phyloP scores from a whole-genome alignment of 2,113 vertebrate species.

The Phycodurus eques region DNA sequence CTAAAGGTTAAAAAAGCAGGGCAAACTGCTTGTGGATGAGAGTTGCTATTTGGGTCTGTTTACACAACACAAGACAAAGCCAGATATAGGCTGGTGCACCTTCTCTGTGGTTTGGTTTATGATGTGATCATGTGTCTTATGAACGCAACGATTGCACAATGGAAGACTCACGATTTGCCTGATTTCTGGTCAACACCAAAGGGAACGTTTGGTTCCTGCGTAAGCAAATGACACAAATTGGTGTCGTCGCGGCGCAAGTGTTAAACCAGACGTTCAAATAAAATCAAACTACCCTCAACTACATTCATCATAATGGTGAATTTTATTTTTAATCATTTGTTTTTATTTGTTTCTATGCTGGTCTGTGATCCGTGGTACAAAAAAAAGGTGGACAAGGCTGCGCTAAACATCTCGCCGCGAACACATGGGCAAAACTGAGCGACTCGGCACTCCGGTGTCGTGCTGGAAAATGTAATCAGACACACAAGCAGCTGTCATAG shows the following conservation, averaged over 20 bases:
- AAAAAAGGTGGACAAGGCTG: not conserved
- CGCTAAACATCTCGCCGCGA: conserved; percentile 31
- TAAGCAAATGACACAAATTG: not conserved
- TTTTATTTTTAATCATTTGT: not conserved
- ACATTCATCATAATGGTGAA: not conserved
- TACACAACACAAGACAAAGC: not conserved
- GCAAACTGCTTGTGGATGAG: conserved; percentile 1
- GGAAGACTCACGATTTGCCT: not conserved
- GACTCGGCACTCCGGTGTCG: conserved; percentile 48
- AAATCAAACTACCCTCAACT: not conserved
- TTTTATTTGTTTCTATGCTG: not conserved
- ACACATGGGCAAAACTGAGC: conserved; percentile 44
- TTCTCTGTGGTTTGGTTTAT: not conserved
- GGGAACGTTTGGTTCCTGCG: not conserved
- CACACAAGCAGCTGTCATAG: conserved; percentile 53
- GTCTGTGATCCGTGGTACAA: not conserved
- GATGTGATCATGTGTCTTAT: not conserved
- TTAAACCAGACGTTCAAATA: not conserved
- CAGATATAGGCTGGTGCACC: not conserved
- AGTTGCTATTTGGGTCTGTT: conserved; percentile 1
- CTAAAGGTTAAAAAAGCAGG: not conserved
- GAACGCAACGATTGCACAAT: not conserved
- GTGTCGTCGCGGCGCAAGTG: not conserved
- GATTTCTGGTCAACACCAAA: not conserved
- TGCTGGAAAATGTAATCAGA: conserved; percentile 70